A percentile compares a stretch with the other conserved stretches of the same genome.
Evolutionary conservation across 2,797 vertebrate species (phyloP).

Genomic region (Vespertilio murinus): DNA sequence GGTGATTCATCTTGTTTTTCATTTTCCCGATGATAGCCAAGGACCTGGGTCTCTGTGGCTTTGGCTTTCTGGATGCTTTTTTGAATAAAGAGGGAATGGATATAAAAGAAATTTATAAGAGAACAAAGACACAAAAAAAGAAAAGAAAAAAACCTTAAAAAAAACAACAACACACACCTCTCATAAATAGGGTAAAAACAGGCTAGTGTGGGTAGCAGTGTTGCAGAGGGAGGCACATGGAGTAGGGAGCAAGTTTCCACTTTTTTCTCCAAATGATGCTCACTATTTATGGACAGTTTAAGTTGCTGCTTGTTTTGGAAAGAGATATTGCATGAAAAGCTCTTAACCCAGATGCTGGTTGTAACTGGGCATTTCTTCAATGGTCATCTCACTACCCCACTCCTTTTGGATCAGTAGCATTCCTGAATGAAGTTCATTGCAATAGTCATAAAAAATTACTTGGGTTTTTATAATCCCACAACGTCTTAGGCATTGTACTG

Average conservation of each 20-base stretch:
- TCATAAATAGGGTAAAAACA: neutral
- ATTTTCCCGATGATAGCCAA: neutral
- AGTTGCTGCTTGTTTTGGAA: neutral
- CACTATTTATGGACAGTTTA: neutral
- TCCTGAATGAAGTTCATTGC: neutral
- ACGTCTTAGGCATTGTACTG: neutral
- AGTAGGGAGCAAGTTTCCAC: neutral
- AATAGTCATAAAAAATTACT: neutral
- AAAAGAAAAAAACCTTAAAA: too few species aligned
- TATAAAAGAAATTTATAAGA: neutral
- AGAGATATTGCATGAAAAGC: neutral
- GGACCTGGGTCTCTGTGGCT: neutral
- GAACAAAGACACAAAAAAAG: neutral
- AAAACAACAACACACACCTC: too few species aligned
- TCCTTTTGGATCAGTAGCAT: neutral
- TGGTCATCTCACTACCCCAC: neutral
- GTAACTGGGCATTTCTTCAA: neutral
- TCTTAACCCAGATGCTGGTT: neutral
- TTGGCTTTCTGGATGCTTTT: neutral
- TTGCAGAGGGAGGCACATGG: rapidly evolving
- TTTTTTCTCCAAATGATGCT: neutral
- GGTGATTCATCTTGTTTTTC: neutral
- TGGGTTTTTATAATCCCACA: neutral
- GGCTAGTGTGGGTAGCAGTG: neutral
- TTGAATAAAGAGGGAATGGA: neutral